phyloP scores from a whole-genome alignment of 1,140 invertebrate genomes.

The Lamellibrachia luymesi region DNA sequence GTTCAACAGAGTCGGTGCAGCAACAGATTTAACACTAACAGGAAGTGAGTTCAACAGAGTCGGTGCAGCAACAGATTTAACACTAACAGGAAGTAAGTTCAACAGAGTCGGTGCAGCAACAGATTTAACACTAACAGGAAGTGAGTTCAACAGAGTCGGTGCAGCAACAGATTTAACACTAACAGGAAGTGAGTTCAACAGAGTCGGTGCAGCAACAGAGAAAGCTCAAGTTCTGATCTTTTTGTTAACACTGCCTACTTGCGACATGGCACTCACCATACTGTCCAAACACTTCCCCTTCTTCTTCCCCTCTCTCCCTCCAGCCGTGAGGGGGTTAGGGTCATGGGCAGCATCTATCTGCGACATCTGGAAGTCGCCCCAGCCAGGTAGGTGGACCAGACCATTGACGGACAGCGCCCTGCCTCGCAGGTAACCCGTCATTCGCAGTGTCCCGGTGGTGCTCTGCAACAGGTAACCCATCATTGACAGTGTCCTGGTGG shows the following conservation, averaged over 20 bases:
- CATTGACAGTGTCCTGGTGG: slow-evolving; percentile 61
- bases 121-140: not conserved
- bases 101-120: not conserved
- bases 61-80: not conserved
- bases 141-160: too few species aligned
- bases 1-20: too few species aligned
- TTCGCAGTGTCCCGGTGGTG: slow-evolving; percentile 70
- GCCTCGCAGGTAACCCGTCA: slow-evolving; percentile 83
- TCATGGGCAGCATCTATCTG: slow-evolving; percentile 75
- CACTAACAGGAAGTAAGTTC: too few species aligned
- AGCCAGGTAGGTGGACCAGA: slow-evolving; percentile 83
- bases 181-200: too few species aligned
- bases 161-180: not conserved
- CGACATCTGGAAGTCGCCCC: slow-evolving; percentile 88
- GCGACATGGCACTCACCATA: not conserved
- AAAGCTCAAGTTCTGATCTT: not conserved
- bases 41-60: too few species aligned
- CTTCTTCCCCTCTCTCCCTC: slow-evolving; percentile 15
- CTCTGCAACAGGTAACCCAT: not conserved
- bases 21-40: not conserved
- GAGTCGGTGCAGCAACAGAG: not conserved
- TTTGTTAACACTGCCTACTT: not conserved
- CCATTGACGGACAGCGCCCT: slow-evolving; percentile 76
- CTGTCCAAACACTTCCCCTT: not conserved
- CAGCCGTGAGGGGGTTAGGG: slow-evolving; percentile 67